phyloP scores from a whole-genome alignment of 2,888 invertebrate genomes.

The Troglohyphantes excavatus region DNA sequence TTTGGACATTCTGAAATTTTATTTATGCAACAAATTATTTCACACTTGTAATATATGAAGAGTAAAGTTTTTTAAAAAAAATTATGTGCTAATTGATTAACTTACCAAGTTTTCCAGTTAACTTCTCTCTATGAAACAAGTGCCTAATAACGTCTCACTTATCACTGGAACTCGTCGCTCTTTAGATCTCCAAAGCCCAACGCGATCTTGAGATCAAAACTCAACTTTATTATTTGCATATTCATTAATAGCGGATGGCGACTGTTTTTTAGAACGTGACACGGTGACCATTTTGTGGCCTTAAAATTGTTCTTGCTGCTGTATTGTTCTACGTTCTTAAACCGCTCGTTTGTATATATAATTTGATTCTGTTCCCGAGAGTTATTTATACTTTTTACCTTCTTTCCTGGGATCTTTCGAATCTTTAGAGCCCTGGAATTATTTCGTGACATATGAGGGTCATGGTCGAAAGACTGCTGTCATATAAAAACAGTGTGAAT shows the following conservation, averaged over 20 bases:
- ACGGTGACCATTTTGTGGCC: not conserved
- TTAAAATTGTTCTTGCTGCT: slow-evolving; percentile 6
- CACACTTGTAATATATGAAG: too few species aligned
- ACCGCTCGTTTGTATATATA: not conserved
- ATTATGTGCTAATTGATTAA: not conserved
- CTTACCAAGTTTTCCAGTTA: not conserved
- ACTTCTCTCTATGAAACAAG: not conserved
- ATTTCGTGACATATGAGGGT: not conserved
- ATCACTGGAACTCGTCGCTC: not conserved
- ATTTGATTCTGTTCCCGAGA: not conserved
- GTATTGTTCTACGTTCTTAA: not conserved
- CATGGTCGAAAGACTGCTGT: not conserved
- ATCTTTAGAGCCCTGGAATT: slow-evolving; percentile 1
- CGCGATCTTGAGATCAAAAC: not conserved
- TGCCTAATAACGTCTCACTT: not conserved
- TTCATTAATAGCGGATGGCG: slow-evolving; percentile 16
- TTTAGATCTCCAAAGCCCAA: not conserved
- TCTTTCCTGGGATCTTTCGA: not conserved
- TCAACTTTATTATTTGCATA: slow-evolving; percentile 20
- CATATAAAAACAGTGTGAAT: not conserved
- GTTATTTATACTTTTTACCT: slow-evolving; percentile 9
- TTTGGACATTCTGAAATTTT: too few species aligned
- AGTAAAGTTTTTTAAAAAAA: too few species aligned
- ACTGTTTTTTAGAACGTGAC: slow-evolving; percentile 37
- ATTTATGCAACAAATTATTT: too few species aligned